phyloP scores from a whole-genome alignment of 2,797 vertebrate genomes.

The Benthosema pterotum region DNA sequence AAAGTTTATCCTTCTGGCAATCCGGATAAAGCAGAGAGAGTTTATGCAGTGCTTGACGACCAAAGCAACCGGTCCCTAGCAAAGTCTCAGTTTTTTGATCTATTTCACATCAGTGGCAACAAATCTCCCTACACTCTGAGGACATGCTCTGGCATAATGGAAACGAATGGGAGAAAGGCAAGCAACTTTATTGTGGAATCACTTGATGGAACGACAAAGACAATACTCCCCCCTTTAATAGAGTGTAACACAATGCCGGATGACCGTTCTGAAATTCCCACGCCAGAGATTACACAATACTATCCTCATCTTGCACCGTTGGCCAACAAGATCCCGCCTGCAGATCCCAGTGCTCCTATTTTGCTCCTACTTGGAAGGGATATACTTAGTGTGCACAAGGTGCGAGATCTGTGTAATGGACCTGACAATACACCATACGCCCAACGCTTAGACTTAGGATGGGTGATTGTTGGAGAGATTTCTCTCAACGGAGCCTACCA shows the following conservation, averaged over 20 bases:
- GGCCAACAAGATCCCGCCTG: too few species aligned
- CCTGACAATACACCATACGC: not conserved
- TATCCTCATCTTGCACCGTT: not conserved
- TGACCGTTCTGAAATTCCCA: not conserved
- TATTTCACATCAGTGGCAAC: not conserved
- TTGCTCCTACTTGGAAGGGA: too few species aligned
- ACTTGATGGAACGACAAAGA: not conserved
- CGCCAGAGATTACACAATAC: not conserved
- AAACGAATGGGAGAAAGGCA: not conserved
- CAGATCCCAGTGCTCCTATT: too few species aligned
- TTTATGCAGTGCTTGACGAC: constrained; percentile 5
- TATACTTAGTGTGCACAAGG: too few species aligned
- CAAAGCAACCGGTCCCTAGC: constrained; percentile 13
- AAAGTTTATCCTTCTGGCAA: constrained; percentile 2
- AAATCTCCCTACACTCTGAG: constrained; percentile 1
- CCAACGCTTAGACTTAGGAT: not conserved
- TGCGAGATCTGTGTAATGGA: not conserved
- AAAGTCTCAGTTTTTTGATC: constrained; percentile 8
- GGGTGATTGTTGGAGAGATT: not conserved
- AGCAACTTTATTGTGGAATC: constrained; percentile 1
- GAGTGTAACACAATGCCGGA: not conserved
- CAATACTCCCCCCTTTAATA: not conserved
- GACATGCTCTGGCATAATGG: constrained; percentile 14
- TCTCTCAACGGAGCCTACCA: not conserved
- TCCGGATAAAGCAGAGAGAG: not conserved